Percentiles rank a stretch among this genome's conserved stretches.
Conservation (phyloP, 2,113 vertebrate species). For the Murina feae region DNA sequence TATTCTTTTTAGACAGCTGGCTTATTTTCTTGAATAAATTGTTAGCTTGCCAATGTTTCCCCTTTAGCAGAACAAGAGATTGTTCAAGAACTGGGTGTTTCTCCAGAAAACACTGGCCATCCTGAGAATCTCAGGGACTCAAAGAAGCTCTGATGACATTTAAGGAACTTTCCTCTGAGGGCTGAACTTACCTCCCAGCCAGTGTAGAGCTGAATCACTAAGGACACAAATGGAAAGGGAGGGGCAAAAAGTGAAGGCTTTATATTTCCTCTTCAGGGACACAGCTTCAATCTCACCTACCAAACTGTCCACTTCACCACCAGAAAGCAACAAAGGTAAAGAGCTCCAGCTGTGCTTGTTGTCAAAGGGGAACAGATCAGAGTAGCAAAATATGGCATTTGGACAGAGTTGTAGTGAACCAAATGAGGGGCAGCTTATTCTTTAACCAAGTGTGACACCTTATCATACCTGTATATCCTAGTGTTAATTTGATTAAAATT, state of each 20-base stretch:
- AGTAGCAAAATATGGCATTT: not conserved
- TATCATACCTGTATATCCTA: not conserved
- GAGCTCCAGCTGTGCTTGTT: not conserved
- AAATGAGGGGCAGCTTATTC: not conserved
- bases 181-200: not conserved
- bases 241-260: conserved; percentile 70
- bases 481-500: not conserved
- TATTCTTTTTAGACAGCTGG: not conserved
- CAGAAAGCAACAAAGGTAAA: conserved; percentile 32
- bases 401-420: not conserved
- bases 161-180: not conserved
- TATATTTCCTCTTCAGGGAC: conserved; percentile 56
- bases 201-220: conserved; percentile 64
- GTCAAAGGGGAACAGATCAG: not conserved
- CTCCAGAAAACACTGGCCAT: not conserved
- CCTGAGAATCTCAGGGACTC: not conserved
- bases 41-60: not conserved
- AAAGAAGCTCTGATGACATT: not conserved
- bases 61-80: too few relatives aligned
- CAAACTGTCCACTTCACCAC: not conserved
- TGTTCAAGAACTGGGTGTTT: not conserved
- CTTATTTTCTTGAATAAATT: not conserved
- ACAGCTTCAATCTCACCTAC: not conserved
- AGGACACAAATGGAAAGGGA: conserved; percentile 59
- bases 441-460: not conserved